Evolutionary conservation across 1,140 invertebrate genomes (phyloP), one percentile per base, ranked within the genome.

Genomic region (Penaeus indicus): DNA sequence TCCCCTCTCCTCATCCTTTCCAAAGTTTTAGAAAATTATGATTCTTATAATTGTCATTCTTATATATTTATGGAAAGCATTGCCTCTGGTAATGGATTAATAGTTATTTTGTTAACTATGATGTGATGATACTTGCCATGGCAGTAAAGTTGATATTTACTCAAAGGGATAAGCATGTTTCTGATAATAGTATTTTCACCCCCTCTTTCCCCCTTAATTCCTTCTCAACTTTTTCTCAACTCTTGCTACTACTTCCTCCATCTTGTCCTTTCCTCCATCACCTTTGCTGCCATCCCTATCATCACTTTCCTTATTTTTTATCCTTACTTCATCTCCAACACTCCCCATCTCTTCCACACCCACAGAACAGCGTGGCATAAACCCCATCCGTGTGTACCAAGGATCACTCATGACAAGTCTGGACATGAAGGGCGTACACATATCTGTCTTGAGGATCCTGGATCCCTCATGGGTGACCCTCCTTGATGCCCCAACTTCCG

Each of bases 331-430:
- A 22, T 78, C 75, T 78, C 38, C 38, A n/a, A 4, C 38, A 27
- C 38, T 78, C 75, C 10, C 38, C n/a, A 0, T 60, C 42, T 42
- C 38, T n/a, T 18, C 42, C 22, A 47, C 32, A 1, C 25, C 27
- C 27, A 8, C 85, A 90, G 89, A 61, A 32, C 18, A 38, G 18
- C 75, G 67, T 10, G 86, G 89, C 18, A 32, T 90, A 54, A 67
- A 91, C 60, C 93, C 96, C 4, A 92, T 94, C 86, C 93, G 96
- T 82, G 93, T 95, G 10, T 97, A 95, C 92, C 94, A 94, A 72
- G 97, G 96, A 3, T 93, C 94, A 77, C 93, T 96, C 72, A 96
- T 97, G 94, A 97, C 96, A 4, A 97, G 96, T 0, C 93, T 97
- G 79, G 95, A 97, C 90, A 97, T 96, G 94, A 94, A 95, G 84